phyloP scores from a whole-genome alignment of 2,888 invertebrate species.

The Tipula confusa region DNA sequence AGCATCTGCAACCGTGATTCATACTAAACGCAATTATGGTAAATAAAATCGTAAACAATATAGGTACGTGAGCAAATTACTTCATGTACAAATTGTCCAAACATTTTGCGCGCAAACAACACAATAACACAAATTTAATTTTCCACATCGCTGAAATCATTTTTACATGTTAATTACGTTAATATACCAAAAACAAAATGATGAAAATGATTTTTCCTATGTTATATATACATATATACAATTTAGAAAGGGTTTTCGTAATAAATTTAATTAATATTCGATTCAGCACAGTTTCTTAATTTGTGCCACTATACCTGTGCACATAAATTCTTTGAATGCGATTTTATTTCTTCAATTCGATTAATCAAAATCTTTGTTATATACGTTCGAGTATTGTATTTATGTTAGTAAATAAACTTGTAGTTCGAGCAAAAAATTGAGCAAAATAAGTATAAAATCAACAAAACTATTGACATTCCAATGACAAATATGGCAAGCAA shows the following conservation, averaged over 20 bases:
- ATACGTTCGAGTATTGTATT: background rate
- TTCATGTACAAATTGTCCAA: background rate
- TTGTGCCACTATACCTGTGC: constrained; percentile 15
- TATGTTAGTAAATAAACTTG: background rate
- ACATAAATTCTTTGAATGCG: background rate
- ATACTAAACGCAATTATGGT: background rate
- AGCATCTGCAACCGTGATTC: background rate
- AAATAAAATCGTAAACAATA: background rate
- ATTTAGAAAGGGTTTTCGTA: background rate
- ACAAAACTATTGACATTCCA: constrained; percentile 3
- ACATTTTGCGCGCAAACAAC: background rate
- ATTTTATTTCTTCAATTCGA: background rate
- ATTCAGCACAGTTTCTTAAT: constrained; percentile 20
- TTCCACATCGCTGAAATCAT: background rate
- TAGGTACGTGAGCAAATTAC: background rate
- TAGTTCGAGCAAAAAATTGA: background rate
- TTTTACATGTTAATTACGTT: background rate
- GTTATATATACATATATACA: background rate
- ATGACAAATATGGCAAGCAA: background rate
- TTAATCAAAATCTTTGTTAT: constrained; percentile 1
- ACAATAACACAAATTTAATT: background rate
- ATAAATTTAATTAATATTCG: background rate
- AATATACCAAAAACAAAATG: background rate
- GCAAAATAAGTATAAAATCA: background rate
- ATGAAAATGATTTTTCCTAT: background rate